Evolutionary conservation across 2,113 vertebrate genomes (phyloP).

Genomic region (Cisticola juncidis): DNA sequence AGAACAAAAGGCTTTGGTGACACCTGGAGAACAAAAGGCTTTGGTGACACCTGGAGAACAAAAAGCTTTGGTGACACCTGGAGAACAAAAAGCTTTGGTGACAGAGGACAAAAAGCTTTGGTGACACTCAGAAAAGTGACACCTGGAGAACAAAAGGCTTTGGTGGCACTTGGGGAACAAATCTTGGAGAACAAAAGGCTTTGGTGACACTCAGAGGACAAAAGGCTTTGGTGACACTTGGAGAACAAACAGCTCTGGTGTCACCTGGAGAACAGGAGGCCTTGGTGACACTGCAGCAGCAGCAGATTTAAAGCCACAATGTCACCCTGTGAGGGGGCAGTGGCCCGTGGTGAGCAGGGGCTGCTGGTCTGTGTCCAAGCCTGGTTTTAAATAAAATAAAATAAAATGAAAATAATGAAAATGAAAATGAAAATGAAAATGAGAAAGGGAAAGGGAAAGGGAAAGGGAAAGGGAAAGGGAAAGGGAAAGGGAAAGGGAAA

Average conservation of each 20-base stretch:
- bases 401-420: no score
- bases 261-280: not conserved
- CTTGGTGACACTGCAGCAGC: fast-evolving
- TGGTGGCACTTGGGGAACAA: not conserved
- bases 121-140: not conserved
- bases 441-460: no score
- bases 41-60: not conserved
- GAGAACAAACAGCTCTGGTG: not conserved
- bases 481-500: no score
- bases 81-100: not conserved
- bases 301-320: fast-evolving
- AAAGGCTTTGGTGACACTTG: not conserved
- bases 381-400: not conserved
- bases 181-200: not conserved
- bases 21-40: not conserved
- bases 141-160: not conserved
- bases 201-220: not conserved
- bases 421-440: no score
- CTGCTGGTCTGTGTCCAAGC: not conserved
- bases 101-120: not conserved
- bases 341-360: not conserved
- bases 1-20: not conserved
- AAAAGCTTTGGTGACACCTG: not conserved
- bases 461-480: no score
- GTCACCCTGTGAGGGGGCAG: not conserved